Conservation (phyloP, 2,888 invertebrate genomes). For the Chrysolina oricalcia region DNA sequence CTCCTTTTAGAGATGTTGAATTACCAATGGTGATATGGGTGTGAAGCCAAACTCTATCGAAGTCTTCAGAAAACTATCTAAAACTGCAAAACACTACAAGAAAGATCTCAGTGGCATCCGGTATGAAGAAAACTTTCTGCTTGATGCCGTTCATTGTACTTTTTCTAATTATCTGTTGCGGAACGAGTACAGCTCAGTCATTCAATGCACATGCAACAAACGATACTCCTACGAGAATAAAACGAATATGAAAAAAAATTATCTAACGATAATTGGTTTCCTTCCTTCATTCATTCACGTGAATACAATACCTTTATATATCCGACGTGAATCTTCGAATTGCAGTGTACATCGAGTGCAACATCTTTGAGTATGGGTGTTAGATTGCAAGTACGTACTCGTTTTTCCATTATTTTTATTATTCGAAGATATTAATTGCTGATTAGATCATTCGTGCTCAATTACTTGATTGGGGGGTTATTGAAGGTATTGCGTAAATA, state of each 20-base stretch:
- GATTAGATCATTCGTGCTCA: not conserved
- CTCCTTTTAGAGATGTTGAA: too few species aligned
- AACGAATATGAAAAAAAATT: not conserved
- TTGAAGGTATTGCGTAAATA: conserved; percentile 7
- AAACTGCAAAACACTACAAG: not conserved
- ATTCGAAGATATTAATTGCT: not conserved
- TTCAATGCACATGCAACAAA: conserved; percentile 4
- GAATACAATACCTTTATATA: conserved; percentile 1
- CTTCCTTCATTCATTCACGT: not conserved
- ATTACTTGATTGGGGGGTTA: not conserved
- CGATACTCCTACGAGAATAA: not conserved
- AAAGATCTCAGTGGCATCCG: not conserved
- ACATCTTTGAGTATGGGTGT: conserved; percentile 5
- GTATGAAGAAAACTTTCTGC: conserved; percentile 2
- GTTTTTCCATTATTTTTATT: not conserved
- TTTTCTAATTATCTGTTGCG: not conserved
- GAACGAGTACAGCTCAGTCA: not conserved
- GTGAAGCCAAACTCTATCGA: too few species aligned
- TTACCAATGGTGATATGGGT: too few species aligned
- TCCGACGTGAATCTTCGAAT: not conserved
- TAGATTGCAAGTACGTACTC: conserved; percentile 5
- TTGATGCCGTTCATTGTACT: conserved; percentile 1
- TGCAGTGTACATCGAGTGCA: conserved; percentile 4
- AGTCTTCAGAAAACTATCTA: too few species aligned
- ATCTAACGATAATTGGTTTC: not conserved